Percentiles rank a stretch among this genome's conserved stretches.
Conservation (phyloP, 2,797 vertebrate genomes). For the Anas capensis region DNA sequence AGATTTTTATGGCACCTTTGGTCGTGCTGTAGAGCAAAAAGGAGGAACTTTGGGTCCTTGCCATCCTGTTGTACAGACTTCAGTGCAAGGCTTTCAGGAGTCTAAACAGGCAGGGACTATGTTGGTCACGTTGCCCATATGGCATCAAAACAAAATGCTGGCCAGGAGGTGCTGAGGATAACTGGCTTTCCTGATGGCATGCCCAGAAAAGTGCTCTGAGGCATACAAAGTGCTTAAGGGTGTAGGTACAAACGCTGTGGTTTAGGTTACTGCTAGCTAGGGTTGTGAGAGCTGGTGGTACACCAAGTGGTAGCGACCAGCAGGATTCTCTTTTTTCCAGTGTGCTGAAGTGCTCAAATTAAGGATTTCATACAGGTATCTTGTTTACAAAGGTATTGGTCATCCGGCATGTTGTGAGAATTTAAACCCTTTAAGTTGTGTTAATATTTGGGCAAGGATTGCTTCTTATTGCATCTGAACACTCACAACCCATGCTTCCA, state of each 20-base stretch:
- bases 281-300: background rate
- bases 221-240: background rate
- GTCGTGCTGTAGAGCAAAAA: background rate
- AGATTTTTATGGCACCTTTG: background rate
- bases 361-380: background rate
- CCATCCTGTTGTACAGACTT: background rate
- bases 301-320: background rate
- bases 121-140: rapidly evolving
- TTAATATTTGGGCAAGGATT: background rate
- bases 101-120: background rate
- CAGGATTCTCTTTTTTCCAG: background rate
- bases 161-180: background rate
- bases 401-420: background rate
- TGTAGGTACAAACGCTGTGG: background rate
- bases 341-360: background rate
- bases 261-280: background rate
- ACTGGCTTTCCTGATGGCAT: background rate
- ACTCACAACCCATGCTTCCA: background rate
- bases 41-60: background rate
- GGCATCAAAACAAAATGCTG: background rate
- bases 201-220: background rate
- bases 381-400: background rate
- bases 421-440: background rate
- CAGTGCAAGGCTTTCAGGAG: background rate
- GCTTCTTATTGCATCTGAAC: background rate